These are phyloP conservation scores for Toxotes jaculatrix DNA, from an alignment of 2,113 vertebrate species.

Conservation along the genomic window DNA sequence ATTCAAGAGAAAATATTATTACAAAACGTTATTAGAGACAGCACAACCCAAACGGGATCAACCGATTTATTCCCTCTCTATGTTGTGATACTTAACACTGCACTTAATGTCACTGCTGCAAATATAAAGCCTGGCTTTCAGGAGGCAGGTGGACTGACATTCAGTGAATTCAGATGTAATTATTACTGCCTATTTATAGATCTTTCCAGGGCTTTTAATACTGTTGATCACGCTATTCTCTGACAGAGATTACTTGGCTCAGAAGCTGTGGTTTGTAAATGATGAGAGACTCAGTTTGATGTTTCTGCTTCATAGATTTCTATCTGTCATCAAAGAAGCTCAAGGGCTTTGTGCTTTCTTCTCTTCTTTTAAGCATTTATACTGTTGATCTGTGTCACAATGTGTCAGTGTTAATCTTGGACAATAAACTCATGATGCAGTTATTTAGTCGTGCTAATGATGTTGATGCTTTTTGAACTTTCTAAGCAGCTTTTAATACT, in stretches of 20 bases:
- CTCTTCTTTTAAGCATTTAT: conserved; percentile 21
- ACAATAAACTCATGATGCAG: background rate
- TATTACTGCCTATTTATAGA: conserved; percentile 64
- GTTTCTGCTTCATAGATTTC: conserved; percentile 44
- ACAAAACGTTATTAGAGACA: background rate
- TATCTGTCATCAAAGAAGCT: conserved; percentile 45
- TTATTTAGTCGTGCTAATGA: conserved; percentile 38
- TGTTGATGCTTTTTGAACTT: conserved; percentile 24
- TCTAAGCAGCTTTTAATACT: conserved; percentile 11
- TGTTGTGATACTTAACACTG: background rate
- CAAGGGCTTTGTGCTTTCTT: conserved; percentile 1
- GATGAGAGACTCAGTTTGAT: conserved; percentile 58
- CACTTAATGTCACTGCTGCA: background rate
- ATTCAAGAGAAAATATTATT: background rate
- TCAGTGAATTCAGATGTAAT: conserved; percentile 42
- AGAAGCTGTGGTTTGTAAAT: conserved; percentile 36
- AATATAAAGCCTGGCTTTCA: conserved; percentile 10
- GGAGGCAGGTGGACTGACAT: conserved; percentile 32
- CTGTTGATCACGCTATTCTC: conserved; percentile 56
- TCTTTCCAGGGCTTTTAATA: conserved; percentile 41
- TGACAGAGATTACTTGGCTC: conserved; percentile 54
- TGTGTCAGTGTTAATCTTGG: conserved; percentile 40
- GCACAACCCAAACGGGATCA: background rate
- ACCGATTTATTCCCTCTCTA: background rate
- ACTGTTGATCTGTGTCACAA: conserved; percentile 36